These are phyloP conservation scores for Poecilia picta DNA, from an alignment of 2,797 vertebrate species.

Conservation along the genomic window DNA sequence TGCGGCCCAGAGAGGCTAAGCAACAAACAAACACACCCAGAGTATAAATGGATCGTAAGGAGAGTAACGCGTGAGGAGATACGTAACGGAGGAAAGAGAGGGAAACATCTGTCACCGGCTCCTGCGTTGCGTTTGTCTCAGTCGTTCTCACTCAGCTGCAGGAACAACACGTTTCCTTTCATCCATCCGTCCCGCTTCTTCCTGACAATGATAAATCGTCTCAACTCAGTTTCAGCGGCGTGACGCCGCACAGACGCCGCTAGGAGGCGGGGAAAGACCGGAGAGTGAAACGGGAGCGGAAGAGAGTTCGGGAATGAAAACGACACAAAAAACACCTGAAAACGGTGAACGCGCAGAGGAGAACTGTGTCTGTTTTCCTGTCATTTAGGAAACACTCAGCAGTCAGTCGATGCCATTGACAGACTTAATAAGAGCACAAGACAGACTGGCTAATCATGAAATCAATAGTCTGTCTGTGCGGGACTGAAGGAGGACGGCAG, in stretches of 20 bases:
- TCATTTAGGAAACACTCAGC: conserved; percentile 50
- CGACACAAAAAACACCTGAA: background rate
- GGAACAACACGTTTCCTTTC: conserved; percentile 34
- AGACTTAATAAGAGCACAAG: conserved; percentile 61
- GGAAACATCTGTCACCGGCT: conserved; percentile 37
- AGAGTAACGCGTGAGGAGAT: conserved; percentile 65
- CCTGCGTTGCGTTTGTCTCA: conserved; percentile 37
- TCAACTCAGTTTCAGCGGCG: conserved; percentile 37
- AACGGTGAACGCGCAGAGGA: conserved; percentile 11
- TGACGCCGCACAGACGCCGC: conserved; percentile 20
- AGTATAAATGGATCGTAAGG: conserved; percentile 69
- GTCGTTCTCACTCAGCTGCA: conserved; percentile 29
- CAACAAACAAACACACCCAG: conserved; percentile 83
- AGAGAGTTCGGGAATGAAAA: conserved; percentile 16
- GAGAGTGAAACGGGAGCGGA: background rate
- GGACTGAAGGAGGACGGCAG: conserved; percentile 47
- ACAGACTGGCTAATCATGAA: conserved; percentile 68
- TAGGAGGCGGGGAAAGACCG: background rate
- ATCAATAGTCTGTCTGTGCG: conserved; percentile 71
- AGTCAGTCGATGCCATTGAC: conserved; percentile 53
- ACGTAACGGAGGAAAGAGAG: conserved; percentile 72
- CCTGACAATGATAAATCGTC: conserved; percentile 42
- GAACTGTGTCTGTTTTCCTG: conserved; percentile 27
- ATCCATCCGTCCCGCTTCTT: conserved; percentile 37
- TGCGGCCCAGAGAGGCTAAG: conserved; percentile 74